These are phyloP conservation scores for Theonella swinhoei DNA, from an alignment of 37 sponge, comb jelly and placozoan genomes.

Conservation along the genomic window DNA sequence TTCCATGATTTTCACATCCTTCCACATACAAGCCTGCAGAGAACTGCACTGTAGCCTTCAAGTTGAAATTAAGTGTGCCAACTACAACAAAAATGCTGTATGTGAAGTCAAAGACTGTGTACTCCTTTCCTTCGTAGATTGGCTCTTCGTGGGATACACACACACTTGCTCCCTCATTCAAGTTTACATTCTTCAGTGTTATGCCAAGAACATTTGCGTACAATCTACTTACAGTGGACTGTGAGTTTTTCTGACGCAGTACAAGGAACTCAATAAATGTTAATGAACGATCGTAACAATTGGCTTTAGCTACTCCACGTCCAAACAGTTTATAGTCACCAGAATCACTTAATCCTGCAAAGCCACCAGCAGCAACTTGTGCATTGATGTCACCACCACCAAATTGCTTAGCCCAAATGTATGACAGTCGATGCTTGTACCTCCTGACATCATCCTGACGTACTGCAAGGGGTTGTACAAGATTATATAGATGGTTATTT, in stretches of 20 bases:
- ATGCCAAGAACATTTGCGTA: not conserved
- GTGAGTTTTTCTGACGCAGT: not conserved
- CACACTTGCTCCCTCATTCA: not conserved
- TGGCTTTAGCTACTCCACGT: not conserved
- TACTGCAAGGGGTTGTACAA: not conserved
- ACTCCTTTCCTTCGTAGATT: not conserved
- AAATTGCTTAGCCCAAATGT: not conserved
- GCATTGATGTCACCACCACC: not conserved
- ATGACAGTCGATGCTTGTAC: not conserved
- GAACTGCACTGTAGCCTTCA: not conserved
- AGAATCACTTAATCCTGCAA: not conserved
- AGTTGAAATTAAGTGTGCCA: not conserved
- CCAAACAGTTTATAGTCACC: not conserved
- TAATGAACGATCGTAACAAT: not conserved
- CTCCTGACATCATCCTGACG: not conserved
- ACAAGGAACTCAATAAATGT: not conserved
- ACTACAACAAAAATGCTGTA: not conserved
- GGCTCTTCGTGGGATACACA: no score
- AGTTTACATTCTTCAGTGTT: not conserved
- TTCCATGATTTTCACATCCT: not conserved
- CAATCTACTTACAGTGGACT: not conserved
- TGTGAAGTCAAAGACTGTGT: not conserved
- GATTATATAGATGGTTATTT: not conserved
- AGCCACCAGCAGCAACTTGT: not conserved
- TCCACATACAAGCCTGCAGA: not conserved